Conservation (phyloP, 2,888 invertebrate genomes). For the Eupeodes latifasciatus region DNA sequence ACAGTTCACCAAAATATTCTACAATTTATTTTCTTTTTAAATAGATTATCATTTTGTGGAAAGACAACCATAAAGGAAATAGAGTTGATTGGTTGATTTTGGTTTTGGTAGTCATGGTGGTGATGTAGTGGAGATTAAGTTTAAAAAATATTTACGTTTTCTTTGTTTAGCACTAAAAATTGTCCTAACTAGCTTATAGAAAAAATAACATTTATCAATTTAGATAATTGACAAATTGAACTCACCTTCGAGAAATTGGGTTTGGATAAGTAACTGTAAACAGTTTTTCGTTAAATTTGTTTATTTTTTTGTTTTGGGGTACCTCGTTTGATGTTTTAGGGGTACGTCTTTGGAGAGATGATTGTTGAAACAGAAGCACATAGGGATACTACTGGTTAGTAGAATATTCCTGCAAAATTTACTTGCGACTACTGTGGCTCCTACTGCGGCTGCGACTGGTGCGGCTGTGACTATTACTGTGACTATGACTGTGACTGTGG, state of each 20-base stretch:
- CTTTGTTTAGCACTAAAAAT: slow-evolving; percentile 44
- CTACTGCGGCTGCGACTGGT: slow-evolving; percentile 82
- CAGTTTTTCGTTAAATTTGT: slow-evolving; percentile 65
- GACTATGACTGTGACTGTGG: slow-evolving; percentile 81
- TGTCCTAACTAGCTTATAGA: slow-evolving; percentile 65
- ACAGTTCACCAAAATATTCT: slow-evolving; percentile 43
- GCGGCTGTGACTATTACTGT: slow-evolving; percentile 79
- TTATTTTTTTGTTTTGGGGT: slow-evolving; percentile 75
- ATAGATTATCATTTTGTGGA: neutral
- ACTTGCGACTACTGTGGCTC: slow-evolving; percentile 82
- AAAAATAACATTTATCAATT: slow-evolving; percentile 59
- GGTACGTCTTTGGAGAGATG: slow-evolving; percentile 33
- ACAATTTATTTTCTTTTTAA: slow-evolving; percentile 50
- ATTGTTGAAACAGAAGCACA: slow-evolving; percentile 37
- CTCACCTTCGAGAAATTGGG: slow-evolving; percentile 76
- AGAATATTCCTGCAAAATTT: slow-evolving; percentile 62
- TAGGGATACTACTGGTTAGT: slow-evolving; percentile 10
- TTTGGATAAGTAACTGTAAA: slow-evolving; percentile 55
- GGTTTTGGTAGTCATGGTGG: slow-evolving; percentile 38
- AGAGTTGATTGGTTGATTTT: slow-evolving; percentile 43
- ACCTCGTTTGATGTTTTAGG: slow-evolving; percentile 76
- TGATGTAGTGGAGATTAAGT: slow-evolving; percentile 53
- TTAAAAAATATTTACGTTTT: slow-evolving; percentile 42
- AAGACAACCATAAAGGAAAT: slow-evolving; percentile 46
- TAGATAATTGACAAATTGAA: slow-evolving; percentile 70